phyloP scores from a whole-genome alignment of 2,113 vertebrate species.

The Corapipo altera region DNA sequence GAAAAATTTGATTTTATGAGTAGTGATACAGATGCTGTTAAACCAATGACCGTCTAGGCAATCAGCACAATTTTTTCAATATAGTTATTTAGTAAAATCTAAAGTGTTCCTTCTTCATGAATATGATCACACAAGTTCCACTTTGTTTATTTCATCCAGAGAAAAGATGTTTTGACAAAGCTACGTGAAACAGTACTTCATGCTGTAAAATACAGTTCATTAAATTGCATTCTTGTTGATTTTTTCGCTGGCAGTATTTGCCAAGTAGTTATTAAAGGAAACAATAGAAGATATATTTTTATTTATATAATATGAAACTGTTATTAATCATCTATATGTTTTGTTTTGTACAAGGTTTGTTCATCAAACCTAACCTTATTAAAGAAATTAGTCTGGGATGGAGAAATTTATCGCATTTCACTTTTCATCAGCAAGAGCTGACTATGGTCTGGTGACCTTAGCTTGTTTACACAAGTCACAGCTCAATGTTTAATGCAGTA shows the following conservation, averaged over 20 bases:
- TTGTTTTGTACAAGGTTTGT: neutral
- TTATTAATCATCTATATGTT: neutral
- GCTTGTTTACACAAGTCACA: neutral
- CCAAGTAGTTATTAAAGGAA: neutral
- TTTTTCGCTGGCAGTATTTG: neutral
- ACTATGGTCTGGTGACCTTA: neutral
- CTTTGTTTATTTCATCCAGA: neutral
- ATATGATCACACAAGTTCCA: neutral
- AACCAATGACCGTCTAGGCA: neutral
- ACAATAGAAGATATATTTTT: neutral
- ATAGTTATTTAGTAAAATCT: neutral
- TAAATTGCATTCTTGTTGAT: neutral
- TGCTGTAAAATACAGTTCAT: neutral
- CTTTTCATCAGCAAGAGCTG: neutral
- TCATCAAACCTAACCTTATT: neutral
- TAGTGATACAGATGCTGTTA: neutral
- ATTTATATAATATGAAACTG: neutral
- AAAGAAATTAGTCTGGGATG: neutral
- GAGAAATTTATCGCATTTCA: neutral
- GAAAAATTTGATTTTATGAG: neutral
- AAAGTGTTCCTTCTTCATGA: neutral
- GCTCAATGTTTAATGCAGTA: conserved; percentile 2
- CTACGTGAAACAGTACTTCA: neutral
- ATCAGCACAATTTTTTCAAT: neutral
- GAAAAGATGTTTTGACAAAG: neutral